A percentile compares a stretch with the other conserved stretches of the same genome.
phyloP scores from a whole-genome alignment of 1,140 invertebrate genomes.

The Formica exsecta region DNA sequence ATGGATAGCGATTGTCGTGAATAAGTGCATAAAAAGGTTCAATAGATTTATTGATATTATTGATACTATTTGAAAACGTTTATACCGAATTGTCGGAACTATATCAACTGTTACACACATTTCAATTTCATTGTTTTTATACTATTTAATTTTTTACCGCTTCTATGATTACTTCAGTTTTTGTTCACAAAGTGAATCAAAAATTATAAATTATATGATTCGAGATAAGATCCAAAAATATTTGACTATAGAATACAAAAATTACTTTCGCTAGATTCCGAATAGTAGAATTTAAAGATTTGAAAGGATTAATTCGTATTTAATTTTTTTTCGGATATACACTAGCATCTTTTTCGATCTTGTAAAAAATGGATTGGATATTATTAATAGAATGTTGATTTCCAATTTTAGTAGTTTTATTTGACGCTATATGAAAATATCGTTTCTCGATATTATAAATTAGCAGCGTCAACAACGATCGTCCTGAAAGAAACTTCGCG shows the following conservation, averaged over 20 bases:
- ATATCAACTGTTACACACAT: not conserved
- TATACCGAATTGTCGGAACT: not conserved
- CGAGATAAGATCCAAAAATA: no score
- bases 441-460: not conserved
- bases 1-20: not conserved
- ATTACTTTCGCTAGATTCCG: no score
- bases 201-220: not conserved
- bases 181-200: not conserved
- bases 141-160: no score
- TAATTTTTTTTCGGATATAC: not conserved
- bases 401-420: conserved; percentile 24
- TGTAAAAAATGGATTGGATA: not conserved
- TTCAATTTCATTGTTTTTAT: not conserved
- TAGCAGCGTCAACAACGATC: conserved; percentile 27
- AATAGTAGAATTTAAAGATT: no score
- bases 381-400: not conserved
- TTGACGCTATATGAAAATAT: not conserved
- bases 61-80: conserved; percentile 10
- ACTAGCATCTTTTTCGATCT: not conserved
- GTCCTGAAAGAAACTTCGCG: conserved; percentile 46
- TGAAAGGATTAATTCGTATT: no score
- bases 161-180: no score
- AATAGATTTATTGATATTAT: conserved; percentile 25
- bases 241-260: no score
- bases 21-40: not conserved